A percentile compares a stretch with the other conserved stretches of the same genome.
Evolutionary conservation across 2,113 vertebrate genomes (phyloP).

Genomic region (Macquaria ambigua): DNA sequence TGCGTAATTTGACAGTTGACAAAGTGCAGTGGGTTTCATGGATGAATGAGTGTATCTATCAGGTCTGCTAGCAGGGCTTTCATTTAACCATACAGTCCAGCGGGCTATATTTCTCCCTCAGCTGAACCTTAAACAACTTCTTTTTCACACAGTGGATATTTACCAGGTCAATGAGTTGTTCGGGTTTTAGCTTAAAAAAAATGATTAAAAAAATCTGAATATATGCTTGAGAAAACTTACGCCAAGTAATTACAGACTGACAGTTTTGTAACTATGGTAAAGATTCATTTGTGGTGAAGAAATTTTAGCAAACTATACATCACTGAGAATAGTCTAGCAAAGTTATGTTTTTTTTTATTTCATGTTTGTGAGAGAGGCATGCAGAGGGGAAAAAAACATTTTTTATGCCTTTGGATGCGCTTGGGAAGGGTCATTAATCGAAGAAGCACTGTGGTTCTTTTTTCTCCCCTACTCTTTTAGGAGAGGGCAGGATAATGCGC

Average conservation of each 20-base stretch:
- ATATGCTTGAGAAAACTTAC: background rate
- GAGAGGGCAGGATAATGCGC: constrained; percentile 84
- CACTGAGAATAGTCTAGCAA: constrained; percentile 59
- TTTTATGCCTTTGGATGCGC: constrained; percentile 77
- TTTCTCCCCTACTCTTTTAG: constrained; percentile 44
- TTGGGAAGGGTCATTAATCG: constrained; percentile 86
- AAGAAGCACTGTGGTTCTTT: constrained; percentile 74
- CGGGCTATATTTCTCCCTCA: constrained; percentile 19
- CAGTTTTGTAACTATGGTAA: constrained; percentile 6
- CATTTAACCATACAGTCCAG: constrained; percentile 45
- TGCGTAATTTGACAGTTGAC: constrained; percentile 79
- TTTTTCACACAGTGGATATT: constrained; percentile 8
- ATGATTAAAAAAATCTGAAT: background rate
- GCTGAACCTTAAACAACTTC: constrained; percentile 4
- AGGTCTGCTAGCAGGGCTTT: constrained; percentile 59
- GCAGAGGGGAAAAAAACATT: constrained; percentile 47
- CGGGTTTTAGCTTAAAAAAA: background rate
- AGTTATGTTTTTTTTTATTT: constrained; percentile 33
- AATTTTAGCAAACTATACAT: constrained; percentile 45
- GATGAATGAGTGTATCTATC: constrained; percentile 71
- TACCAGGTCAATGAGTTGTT: constrained; percentile 7
- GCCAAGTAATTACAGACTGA: constrained; percentile 16
- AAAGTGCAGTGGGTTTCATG: constrained; percentile 70
- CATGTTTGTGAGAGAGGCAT: constrained; percentile 22
- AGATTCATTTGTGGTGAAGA: constrained; percentile 17